These are phyloP conservation scores for Myotis planiceps DNA, from an alignment of 2,797 vertebrate genomes.

Conservation along the genomic window DNA sequence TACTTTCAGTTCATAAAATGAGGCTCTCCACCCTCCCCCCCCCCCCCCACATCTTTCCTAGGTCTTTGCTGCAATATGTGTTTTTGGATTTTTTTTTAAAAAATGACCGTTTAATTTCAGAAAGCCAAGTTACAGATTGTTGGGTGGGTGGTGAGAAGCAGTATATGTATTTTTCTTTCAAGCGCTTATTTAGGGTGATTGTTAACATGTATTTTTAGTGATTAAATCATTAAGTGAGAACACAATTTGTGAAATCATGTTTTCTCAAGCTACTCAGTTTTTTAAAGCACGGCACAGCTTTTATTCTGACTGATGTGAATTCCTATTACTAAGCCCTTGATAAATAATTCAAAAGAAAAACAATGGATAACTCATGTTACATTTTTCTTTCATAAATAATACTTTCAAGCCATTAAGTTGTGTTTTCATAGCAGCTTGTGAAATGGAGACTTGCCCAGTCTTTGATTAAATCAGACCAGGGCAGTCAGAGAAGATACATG, in stretches of 20 bases:
- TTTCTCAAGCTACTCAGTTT: conserved; percentile 58
- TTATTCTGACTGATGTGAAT: conserved; percentile 74
- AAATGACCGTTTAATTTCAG: conserved; percentile 64
- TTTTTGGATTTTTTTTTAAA: background rate
- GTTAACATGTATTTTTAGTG: conserved; percentile 73
- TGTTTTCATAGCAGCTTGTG: background rate
- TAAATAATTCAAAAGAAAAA: conserved; percentile 51
- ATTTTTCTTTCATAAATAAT: conserved; percentile 41
- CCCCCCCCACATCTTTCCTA: background rate
- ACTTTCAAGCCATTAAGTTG: background rate
- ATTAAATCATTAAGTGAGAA: conserved; percentile 74
- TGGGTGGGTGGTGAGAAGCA: conserved; percentile 59
- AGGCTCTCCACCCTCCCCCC: background rate
- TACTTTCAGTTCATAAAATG: background rate
- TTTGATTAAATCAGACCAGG: background rate
- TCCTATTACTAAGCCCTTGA: background rate
- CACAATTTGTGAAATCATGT: conserved; percentile 69
- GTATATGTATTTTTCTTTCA: conserved; percentile 62
- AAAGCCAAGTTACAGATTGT: conserved; percentile 42
- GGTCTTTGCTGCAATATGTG: background rate
- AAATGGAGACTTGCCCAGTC: conserved; percentile 12
- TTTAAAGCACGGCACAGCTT: conserved; percentile 63
- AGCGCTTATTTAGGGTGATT: conserved; percentile 62
- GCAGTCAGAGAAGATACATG: background rate
- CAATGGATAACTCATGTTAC: background rate